Conservation (phyloP, 2,113 vertebrate genomes). For the Seriola quinqueradiata region DNA sequence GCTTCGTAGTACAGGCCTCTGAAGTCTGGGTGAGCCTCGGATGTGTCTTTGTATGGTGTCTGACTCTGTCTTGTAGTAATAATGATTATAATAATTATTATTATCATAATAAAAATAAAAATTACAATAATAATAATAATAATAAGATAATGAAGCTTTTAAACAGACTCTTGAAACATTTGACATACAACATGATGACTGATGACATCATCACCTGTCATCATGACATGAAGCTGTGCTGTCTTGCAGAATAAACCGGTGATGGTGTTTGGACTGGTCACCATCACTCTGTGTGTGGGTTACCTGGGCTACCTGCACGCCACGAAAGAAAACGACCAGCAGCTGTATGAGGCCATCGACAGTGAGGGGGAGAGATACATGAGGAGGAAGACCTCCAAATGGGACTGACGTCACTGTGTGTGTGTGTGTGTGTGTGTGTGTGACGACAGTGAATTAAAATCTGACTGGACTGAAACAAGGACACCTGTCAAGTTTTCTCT, state of each 20-base stretch:
- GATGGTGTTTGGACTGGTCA: conserved; percentile 92
- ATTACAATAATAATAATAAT: too few relatives aligned
- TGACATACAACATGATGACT: too few relatives aligned
- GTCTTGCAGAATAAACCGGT: conserved; percentile 92
- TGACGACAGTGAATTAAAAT: not conserved
- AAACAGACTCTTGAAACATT: too few relatives aligned
- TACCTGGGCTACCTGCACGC: conserved; percentile 96
- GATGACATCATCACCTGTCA: too few relatives aligned
- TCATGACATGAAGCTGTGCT: not conserved
- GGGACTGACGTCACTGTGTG: conserved; percentile 85
- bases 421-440: not conserved
- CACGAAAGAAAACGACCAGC: conserved; percentile 89
- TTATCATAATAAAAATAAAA: too few relatives aligned
- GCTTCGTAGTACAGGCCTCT: too few relatives aligned
- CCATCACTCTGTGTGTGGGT: conserved; percentile 90
- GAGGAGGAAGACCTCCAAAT: conserved; percentile 92
- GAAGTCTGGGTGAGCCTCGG: too few relatives aligned
- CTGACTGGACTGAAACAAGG: not conserved
- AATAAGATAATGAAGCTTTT: too few relatives aligned
- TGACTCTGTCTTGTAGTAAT: too few relatives aligned
- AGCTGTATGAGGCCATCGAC: conserved; percentile 92
- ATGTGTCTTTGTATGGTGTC: too few relatives aligned
- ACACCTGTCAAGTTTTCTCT: not conserved
- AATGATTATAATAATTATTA: too few relatives aligned
- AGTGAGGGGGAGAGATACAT: conserved; percentile 89